A percentile compares a stretch with the other conserved stretches of the same genome.
phyloP scores from a whole-genome alignment of 2,113 vertebrate genomes.

The Oryctolagus cuniculus region mOryCun1.1 NC_091448.1:31767001-31767500 shows the following conservation, averaged over 20 bases:
- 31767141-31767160: background rate
- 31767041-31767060: background rate
- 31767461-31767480: background rate
- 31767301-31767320: background rate
- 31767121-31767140: background rate
- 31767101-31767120: conserved; percentile 14
- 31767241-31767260: background rate
- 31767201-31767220: background rate
- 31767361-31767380: background rate
- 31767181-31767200: background rate
- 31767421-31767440: background rate
- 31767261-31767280: background rate
- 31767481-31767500: background rate
- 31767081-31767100: background rate
- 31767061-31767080: background rate
- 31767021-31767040: background rate
- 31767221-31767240: background rate
- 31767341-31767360: background rate
- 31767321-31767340: background rate
- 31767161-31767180: background rate
- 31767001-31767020: conserved; percentile 1
- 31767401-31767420: background rate
- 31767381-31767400: background rate
- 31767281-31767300: background rate
- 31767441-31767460: background rate